Conservation (phyloP, 2,113 vertebrate species). For the Cephalopholis sonnerati region DNA sequence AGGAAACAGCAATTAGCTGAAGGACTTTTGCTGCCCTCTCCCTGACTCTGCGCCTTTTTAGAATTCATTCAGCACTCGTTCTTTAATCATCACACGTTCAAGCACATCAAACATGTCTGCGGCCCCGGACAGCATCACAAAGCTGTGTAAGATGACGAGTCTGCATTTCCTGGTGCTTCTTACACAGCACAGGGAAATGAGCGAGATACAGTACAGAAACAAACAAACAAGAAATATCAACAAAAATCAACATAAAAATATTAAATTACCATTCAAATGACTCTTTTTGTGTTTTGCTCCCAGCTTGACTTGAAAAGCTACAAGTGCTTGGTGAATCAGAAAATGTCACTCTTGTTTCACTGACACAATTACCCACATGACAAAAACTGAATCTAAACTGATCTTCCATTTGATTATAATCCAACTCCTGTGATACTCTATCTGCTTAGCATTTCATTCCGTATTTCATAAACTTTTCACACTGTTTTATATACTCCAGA, state of each 20-base stretch:
- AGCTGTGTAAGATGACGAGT: neutral
- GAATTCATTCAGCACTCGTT: slow-evolving; percentile 26
- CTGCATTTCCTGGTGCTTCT: neutral
- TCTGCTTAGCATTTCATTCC: neutral
- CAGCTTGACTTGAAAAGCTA: slow-evolving; percentile 6
- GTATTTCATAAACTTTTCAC: no score
- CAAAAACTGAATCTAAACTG: neutral
- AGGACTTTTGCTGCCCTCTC: slow-evolving; percentile 20
- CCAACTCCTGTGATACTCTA: neutral
- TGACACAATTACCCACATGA: neutral
- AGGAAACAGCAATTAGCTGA: slow-evolving; percentile 23
- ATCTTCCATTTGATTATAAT: neutral
- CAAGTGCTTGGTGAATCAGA: neutral
- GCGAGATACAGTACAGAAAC: neutral
- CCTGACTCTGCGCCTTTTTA: slow-evolving; percentile 21
- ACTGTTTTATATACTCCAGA: no score
- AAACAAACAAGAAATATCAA: neutral
- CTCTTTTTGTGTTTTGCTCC: neutral
- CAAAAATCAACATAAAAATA: no score
- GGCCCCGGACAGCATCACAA: neutral
- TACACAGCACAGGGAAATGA: neutral
- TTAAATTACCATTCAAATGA: neutral
- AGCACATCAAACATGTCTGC: slow-evolving; percentile 24
- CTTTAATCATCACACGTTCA: slow-evolving; percentile 34
- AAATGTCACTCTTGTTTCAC: neutral